A percentile compares a stretch with the other conserved stretches of the same genome.
These are phyloP conservation scores for Xiphophorus birchmanni DNA, from an alignment of 2,797 vertebrate genomes.

Conservation along the genomic window DNA sequence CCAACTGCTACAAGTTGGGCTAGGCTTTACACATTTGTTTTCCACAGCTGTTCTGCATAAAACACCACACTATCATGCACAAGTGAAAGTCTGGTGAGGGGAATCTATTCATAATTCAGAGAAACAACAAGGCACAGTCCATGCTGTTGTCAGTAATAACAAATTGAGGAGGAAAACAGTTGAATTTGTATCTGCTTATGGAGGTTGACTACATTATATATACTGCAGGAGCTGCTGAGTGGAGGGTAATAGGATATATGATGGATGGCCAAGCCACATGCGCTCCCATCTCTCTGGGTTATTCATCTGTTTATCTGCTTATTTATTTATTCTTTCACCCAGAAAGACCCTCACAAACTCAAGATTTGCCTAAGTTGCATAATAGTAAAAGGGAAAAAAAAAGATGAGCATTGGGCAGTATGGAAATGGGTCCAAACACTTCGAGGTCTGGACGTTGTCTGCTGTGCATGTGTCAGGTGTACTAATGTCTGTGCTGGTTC, in stretches of 20 bases:
- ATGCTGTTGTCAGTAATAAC: constrained; percentile 79
- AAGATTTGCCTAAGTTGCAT: constrained; percentile 62
- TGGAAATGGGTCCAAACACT: constrained; percentile 40
- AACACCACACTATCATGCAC: constrained; percentile 55
- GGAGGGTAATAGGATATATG: constrained; percentile 82
- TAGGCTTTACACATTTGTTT: constrained; percentile 66
- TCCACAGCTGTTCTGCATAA: constrained; percentile 72
- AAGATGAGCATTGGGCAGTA: constrained; percentile 27
- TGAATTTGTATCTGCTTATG: constrained; percentile 82
- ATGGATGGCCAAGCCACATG: constrained; percentile 77
- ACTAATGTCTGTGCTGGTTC: constrained; percentile 20
- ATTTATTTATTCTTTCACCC: constrained; percentile 80
- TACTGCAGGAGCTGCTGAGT: constrained; percentile 72
- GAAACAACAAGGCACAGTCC: constrained; percentile 66
- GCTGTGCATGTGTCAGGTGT: constrained; percentile 36
- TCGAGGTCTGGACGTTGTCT: constrained; percentile 38
- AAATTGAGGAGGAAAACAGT: constrained; percentile 80
- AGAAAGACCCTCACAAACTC: constrained; percentile 69
- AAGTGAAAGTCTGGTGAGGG: constrained; percentile 59
- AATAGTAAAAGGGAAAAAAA: constrained; percentile 24
- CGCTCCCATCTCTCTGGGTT: constrained; percentile 74
- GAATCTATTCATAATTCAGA: constrained; percentile 81
- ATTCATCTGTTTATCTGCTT: constrained; percentile 83
- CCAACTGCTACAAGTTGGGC: constrained; percentile 58
- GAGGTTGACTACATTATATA: constrained; percentile 81